Conservation (phyloP, 1,140 invertebrate genomes). For the Euura saliciscinereae region DNA sequence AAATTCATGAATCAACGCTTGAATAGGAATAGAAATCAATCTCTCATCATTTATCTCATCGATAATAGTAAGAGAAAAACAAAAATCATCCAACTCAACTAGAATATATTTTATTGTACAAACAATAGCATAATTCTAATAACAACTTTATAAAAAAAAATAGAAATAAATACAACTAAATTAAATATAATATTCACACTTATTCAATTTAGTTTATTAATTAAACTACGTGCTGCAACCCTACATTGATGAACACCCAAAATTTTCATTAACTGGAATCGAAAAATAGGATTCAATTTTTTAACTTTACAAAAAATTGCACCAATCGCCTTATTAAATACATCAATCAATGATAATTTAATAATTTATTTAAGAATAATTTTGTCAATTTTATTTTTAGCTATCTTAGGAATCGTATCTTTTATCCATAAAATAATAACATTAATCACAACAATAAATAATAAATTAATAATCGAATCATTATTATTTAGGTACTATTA, state of each 20-base stretch:
- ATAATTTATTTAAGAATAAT: constrained; percentile 51
- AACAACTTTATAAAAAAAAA: constrained; percentile 32
- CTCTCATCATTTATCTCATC: constrained; percentile 59
- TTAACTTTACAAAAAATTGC: constrained; percentile 63
- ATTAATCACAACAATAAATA: constrained; percentile 54
- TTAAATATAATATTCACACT: constrained; percentile 41
- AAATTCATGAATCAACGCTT: constrained; percentile 59
- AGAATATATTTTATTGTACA: constrained; percentile 62
- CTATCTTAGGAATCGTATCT: constrained; percentile 54
- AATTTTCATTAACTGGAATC: constrained; percentile 53
- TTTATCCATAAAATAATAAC: constrained; percentile 63
- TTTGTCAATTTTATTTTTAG: constrained; percentile 42
- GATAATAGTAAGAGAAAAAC: constrained; percentile 53
- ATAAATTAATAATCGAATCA: constrained; percentile 47
- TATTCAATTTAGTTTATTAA: constrained; percentile 43
- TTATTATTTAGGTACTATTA: constrained; percentile 55
- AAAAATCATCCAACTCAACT: constrained; percentile 51
- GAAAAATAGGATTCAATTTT: constrained; percentile 55
- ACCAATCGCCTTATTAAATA: constrained; percentile 53
- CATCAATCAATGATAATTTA: constrained; percentile 50
- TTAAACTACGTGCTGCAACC: constrained; percentile 56
- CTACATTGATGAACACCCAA: constrained; percentile 61
- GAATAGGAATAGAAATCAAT: constrained; percentile 65
- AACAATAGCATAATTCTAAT: constrained; percentile 57
- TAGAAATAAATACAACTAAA: constrained; percentile 32